Evolutionary conservation across 2,888 invertebrate species (phyloP).

Genomic region (Adela reaumurella): DNA sequence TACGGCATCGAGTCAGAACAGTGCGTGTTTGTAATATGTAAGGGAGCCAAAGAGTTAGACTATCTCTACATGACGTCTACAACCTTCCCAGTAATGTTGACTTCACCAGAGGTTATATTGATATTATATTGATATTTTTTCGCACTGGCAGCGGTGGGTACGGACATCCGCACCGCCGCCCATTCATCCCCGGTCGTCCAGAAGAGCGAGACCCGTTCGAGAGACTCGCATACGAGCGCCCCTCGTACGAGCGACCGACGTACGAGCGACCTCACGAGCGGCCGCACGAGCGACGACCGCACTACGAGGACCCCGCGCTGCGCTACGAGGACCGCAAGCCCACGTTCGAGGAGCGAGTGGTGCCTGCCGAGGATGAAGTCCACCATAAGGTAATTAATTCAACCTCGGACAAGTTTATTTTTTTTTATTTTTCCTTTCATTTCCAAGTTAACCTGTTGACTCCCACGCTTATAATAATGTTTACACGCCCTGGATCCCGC

Average conservation of each 20-base stretch:
- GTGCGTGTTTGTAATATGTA: too few species aligned
- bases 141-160: conserved; percentile 4
- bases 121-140: too few species aligned
- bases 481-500: too few species aligned
- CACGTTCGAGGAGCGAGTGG: conserved; percentile 33
- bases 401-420: too few species aligned
- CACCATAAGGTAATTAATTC: conserved; percentile 46
- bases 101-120: too few species aligned
- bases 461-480: too few species aligned
- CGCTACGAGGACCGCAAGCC: conserved; percentile 16
- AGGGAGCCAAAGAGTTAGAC: too few species aligned
- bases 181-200: conserved; percentile 7
- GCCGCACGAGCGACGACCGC: conserved; percentile 25
- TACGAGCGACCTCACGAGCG: conserved; percentile 29
- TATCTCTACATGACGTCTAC: too few species aligned
- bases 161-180: conserved; percentile 28
- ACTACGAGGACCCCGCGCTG: conserved; percentile 5
- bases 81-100: too few species aligned
- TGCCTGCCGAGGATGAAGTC: conserved; percentile 27
- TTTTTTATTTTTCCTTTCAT: too few species aligned
- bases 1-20: too few species aligned
- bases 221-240: conserved; percentile 30
- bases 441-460: too few species aligned
- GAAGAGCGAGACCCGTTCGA: conserved; percentile 34
- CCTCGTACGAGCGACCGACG: conserved; percentile 18